A percentile compares a stretch with the other conserved stretches of the same genome.
These are phyloP conservation scores for Takifugu flavidus DNA, from an alignment of 2,113 vertebrate species.

Conservation along the genomic window DNA sequence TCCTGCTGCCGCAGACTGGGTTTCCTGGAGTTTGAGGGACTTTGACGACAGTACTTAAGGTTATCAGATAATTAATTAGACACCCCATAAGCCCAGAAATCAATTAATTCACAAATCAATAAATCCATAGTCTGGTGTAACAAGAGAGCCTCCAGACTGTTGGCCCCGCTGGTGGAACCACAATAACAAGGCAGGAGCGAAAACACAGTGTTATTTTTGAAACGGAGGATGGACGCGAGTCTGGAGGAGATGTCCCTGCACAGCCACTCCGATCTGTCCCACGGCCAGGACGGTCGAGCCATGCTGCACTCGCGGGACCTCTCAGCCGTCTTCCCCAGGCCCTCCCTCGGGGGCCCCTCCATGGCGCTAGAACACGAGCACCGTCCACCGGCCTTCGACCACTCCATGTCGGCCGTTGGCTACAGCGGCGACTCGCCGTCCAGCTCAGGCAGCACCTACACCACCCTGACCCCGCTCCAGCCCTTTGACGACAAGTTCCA, in stretches of 20 bases:
- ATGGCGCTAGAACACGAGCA: conserved; percentile 78
- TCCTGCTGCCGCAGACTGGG: conserved; percentile 27
- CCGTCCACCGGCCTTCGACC: conserved; percentile 71
- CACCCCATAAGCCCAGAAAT: conserved; percentile 66
- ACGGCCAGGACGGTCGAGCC: conserved; percentile 74
- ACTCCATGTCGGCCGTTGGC: conserved; percentile 76
- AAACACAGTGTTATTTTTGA: conserved; percentile 7
- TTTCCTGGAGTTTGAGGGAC: conserved; percentile 61
- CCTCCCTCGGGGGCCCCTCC: conserved; percentile 72
- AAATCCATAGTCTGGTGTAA: conserved; percentile 72
- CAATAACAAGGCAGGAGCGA: conserved; percentile 35
- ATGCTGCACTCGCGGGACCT: conserved; percentile 78
- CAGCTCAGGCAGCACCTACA: conserved; percentile 77
- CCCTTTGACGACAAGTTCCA: conserved; percentile 83
- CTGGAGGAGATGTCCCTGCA: conserved; percentile 79
- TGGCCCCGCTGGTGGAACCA: conserved; percentile 47
- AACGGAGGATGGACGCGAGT: conserved; percentile 73
- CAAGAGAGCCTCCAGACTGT: conserved; percentile 61
- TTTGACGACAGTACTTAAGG: conserved; percentile 69
- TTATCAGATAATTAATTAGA: conserved; percentile 76
- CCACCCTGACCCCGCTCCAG: conserved; percentile 80
- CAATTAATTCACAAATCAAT: conserved; percentile 73
- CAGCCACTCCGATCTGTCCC: conserved; percentile 76
- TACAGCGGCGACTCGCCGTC: conserved; percentile 80
- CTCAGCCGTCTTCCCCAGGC: conserved; percentile 76